Conservation (phyloP, 2,888 invertebrate genomes). For the Epinotia nisella region DNA sequence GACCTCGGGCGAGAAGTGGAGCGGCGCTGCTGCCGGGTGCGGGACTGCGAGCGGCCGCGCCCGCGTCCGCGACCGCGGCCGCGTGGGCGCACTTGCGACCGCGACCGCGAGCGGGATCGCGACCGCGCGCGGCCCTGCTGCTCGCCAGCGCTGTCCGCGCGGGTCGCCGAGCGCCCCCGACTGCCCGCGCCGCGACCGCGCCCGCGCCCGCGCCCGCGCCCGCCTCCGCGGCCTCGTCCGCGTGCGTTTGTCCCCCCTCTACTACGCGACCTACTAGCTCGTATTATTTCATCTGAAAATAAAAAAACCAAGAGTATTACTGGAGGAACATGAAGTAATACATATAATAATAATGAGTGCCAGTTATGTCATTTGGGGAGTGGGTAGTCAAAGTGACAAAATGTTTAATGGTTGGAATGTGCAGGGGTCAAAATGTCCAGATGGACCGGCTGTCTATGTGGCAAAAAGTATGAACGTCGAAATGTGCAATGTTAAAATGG, state of each 20-base stretch:
- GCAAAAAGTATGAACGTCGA: too few relatives aligned
- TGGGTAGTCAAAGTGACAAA: too few relatives aligned
- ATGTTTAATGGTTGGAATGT: too few relatives aligned
- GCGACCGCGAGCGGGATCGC: constrained; percentile 53
- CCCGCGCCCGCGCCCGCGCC: constrained; percentile 58
- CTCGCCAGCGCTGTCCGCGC: constrained; percentile 51
- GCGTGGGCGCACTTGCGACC: constrained; percentile 58
- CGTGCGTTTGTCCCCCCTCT: constrained; percentile 51
- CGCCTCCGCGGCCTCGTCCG: constrained; percentile 46
- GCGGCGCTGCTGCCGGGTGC: constrained; percentile 60
- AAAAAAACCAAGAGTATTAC: neutral
- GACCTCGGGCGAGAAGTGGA: constrained; percentile 49
- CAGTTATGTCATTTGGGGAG: too few relatives aligned
- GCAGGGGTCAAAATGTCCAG: too few relatives aligned
- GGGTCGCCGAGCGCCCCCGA: constrained; percentile 56
- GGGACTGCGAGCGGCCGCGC: constrained; percentile 56
- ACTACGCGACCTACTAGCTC: constrained; percentile 62
- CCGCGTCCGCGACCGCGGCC: constrained; percentile 53
- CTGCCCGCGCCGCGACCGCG: constrained; percentile 60
- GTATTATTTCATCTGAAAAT: constrained; percentile 46
- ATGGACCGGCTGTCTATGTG: too few relatives aligned
- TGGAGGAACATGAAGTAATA: too few relatives aligned
- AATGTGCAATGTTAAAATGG: too few relatives aligned
- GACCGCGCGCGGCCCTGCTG: constrained; percentile 45
- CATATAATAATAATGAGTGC: too few relatives aligned